A percentile compares a stretch with the other conserved stretches of the same genome.
Conservation (phyloP, 2,113 vertebrate genomes). For the Triplophysa dalaica region DNA sequence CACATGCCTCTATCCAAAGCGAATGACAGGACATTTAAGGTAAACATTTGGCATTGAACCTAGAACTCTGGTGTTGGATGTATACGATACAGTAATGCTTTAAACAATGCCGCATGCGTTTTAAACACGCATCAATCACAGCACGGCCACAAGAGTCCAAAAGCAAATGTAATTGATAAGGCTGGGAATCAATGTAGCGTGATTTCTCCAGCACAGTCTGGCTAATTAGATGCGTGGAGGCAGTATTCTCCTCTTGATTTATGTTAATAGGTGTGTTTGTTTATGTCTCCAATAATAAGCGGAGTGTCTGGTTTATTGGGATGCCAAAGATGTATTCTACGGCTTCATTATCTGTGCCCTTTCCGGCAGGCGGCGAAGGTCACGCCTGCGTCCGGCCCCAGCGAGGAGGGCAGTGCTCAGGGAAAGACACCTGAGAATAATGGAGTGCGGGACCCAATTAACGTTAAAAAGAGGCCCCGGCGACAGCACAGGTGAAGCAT, state of each 20-base stretch:
- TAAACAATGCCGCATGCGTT: neutral
- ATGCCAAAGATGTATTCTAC: constrained; percentile 41
- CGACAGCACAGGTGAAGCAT: constrained; percentile 43
- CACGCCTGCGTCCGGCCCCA: constrained; percentile 29
- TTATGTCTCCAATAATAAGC: constrained; percentile 48
- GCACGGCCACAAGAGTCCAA: neutral
- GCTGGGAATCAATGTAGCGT: constrained; percentile 39
- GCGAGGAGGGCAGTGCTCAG: constrained; percentile 41
- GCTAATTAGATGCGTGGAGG: constrained; percentile 45
- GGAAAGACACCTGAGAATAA: constrained; percentile 47
- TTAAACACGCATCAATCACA: neutral
- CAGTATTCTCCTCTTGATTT: constrained; percentile 44
- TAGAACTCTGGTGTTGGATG: neutral
- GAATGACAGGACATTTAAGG: too few species aligned
- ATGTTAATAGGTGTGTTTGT: constrained; percentile 52
- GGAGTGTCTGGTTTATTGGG: constrained; percentile 47
- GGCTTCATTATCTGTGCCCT: constrained; percentile 57
- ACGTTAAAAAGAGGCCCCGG: constrained; percentile 47
- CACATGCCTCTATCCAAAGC: too few species aligned
- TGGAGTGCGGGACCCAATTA: constrained; percentile 54
- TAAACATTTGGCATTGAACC: too few species aligned
- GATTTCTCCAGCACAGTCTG: constrained; percentile 15
- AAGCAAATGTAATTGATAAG: constrained; percentile 28
- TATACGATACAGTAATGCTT: constrained; percentile 3
- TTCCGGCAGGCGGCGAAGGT: constrained; percentile 50